Base-by-base conservation (phyloP, 35 echinoderm and acorn worm species). In the Ptychodera flava region DNA sequence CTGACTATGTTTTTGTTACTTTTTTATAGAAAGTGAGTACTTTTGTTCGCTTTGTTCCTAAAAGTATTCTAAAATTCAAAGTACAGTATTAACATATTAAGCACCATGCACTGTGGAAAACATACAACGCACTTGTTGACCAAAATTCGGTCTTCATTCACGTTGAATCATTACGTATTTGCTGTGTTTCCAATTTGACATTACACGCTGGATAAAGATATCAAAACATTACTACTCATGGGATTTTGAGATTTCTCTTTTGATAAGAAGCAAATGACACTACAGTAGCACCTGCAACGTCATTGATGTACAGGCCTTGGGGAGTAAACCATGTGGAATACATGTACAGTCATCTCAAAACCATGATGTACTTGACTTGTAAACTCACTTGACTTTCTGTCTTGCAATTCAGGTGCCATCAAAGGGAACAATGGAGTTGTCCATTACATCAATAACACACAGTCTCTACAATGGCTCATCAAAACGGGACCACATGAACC, bases 361-460 rank as follows among this genome's bases (percentile, higher is more conserved):
- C 45, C 45, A 6, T 64, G 6, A 12, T 64, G 6, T 12, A 64
- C 22, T 64, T 64, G 22, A 22, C 6, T 12, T 64, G 45, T 64
- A 12, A 22, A 64, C 6, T 12, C 6, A 64, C 6, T 64, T 12
- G 6, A 22, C 45, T 12, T 12, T 64, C 6, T 80, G 53, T 89
- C 30, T 31, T 81, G 52, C 38, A 12, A 31, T 35, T 28, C 33
- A 97, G 95, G 95, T 91, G 89, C 86, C 35, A 88, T 93, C 36
- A 89, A 87, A 89, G 95, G 95, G 32, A 97, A 97, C 77, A 97
- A 79, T 33, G 95, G 95, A 78, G 91, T 97, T 30, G 35, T 97
- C 16, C 95, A 97, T 84, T 87, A 89, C 64, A 91, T 97, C 22
- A 77, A 91, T 28, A 33, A 86, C 31, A 31, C 29, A 0, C 16